A percentile compares a stretch with the other conserved stretches of the same genome.
Evolutionary conservation across 2,113 vertebrate genomes (phyloP).

Genomic region (Phrynosoma blainvillii): DNA sequence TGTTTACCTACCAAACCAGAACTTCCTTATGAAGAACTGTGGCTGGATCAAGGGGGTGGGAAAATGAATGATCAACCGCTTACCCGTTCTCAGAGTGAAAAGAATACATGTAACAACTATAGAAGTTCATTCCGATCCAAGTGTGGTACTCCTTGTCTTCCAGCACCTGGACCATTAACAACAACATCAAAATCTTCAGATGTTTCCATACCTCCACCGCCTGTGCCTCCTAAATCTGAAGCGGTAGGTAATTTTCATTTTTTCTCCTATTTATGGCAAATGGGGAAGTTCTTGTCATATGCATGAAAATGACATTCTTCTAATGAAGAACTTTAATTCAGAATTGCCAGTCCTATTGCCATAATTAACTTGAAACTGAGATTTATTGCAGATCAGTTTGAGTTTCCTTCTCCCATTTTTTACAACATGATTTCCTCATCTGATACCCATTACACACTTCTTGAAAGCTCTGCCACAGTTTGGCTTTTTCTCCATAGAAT

Average conservation of each 20-base stretch:
- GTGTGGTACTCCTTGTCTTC: conserved; percentile 74
- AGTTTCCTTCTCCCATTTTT: background rate
- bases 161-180: conserved; percentile 73
- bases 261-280: background rate
- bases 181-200: conserved; percentile 79
- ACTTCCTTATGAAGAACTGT: conserved; percentile 95
- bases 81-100: conserved; percentile 74
- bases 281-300: background rate
- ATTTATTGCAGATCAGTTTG: background rate
- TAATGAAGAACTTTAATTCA: background rate
- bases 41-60: conserved; percentile 87
- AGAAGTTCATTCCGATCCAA: conserved; percentile 77
- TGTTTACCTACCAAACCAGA: conserved; percentile 81
- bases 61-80: conserved; percentile 72
- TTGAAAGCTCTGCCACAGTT: background rate
- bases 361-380: background rate
- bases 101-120: conserved; percentile 77
- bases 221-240: conserved; percentile 99
- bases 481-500: background rate
- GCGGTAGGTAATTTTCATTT: conserved; percentile 85
- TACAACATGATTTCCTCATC: background rate
- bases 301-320: background rate
- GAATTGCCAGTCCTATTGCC: background rate
- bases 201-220: conserved; percentile 90
- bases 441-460: background rate